A percentile compares a stretch with the other conserved stretches of the same genome.
These are phyloP conservation scores for Corvus cornix DNA, from an alignment of 2,113 vertebrate genomes.

Conservation along the genomic window DNA sequence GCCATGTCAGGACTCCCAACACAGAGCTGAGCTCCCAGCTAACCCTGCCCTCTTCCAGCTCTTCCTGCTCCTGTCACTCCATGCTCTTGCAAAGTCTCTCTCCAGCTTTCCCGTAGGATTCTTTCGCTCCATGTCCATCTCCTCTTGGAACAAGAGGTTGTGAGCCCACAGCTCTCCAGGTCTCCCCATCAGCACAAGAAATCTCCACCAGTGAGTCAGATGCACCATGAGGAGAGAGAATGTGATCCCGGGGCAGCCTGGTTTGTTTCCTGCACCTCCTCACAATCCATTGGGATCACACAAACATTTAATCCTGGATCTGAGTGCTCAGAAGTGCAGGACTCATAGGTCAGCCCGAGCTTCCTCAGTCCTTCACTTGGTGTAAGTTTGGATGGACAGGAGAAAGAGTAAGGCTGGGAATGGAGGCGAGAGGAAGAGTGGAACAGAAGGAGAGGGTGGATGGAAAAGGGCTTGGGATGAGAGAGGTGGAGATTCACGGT, in stretches of 20 bases:
- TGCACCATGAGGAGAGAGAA: not conserved
- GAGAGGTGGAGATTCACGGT: not conserved
- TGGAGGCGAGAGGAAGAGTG: not conserved
- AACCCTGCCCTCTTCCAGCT: not conserved
- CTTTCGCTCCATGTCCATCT: not conserved
- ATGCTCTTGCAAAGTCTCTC: too few relatives aligned
- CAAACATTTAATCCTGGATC: not conserved
- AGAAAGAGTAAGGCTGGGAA: not conserved
- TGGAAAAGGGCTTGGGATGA: not conserved
- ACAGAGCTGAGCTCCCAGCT: rapidly evolving
- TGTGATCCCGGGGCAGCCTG: not conserved
- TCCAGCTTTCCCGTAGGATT: rapidly evolving
- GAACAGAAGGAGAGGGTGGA: not conserved
- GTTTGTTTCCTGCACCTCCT: not conserved
- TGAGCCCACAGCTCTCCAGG: not conserved
- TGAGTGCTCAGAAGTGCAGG: rapidly evolving
- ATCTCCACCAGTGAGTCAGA: rapidly evolving
- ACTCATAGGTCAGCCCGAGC: not conserved
- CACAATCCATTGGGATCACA: not conserved
- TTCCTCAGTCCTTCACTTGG: rapidly evolving
- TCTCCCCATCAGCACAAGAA: not conserved
- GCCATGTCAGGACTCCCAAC: rapidly evolving
- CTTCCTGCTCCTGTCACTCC: not conserved
- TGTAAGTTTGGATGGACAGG: not conserved
- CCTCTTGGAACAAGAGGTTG: not conserved